Base-by-base conservation (phyloP, 2,888 invertebrate genomes). In the Salticus scenicus region DNA sequence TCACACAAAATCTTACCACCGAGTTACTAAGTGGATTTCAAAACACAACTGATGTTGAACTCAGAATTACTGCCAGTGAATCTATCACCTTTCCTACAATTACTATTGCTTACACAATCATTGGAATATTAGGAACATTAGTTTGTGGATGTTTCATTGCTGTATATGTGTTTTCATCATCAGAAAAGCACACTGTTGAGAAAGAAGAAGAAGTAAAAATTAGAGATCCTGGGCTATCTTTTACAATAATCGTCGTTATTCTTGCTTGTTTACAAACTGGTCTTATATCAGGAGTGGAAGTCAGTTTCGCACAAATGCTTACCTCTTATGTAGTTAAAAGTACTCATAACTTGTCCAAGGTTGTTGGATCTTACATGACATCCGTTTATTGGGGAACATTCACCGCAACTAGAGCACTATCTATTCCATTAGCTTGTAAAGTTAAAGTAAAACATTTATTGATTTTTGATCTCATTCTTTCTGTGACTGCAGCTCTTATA, bases 311-410 rank as follows among this genome's bases (percentile, higher is more conserved):
- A 4, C 91, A 91, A 27, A 89, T 92, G n/a, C 88, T 92, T 1
- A 89, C 91, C 76, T 90, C 91, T 1, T 92, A 91, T 88, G 89
- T 91, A 20, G 90, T 91, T 8, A 89, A 90, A 47, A 87, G 89
- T 63, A 88, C 89, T 63, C 89, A 90, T 37, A 82, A 89, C 7
- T 90, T 91, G 89, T 89, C 90, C 1, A 90, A 90, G 74, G 87
- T 89, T 1, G 89, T 90, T 57, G 92, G 91, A n/a, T 90, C 91
- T 1, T 89, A 90, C 20, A 88, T 92, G 37, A 90, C 91, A 0
- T 90, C 92, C 1, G 89, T 91, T 27, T 92, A 92, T 87, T 92
- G 92, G 92, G 92, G 91, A 0, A 89, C 91, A 2, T 89, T 92
- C 66, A 91, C 92, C 0, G 88, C 90, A 1, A 91, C 90, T 0